Conservation (phyloP, 2,888 invertebrate genomes). For the Urechis unicinctus region DNA sequence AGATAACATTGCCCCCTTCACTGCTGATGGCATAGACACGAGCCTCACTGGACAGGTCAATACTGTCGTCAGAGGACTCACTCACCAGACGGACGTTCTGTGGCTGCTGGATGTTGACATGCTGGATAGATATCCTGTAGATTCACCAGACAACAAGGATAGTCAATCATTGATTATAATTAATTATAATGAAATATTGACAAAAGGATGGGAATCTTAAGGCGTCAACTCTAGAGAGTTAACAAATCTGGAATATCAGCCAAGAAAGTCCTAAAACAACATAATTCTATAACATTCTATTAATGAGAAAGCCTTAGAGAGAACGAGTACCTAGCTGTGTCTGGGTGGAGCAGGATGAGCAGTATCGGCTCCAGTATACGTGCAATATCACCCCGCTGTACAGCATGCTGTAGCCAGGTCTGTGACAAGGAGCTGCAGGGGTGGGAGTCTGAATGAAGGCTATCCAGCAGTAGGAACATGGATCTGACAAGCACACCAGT, state of each 20-base stretch:
- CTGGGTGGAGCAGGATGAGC: slow-evolving; percentile 68
- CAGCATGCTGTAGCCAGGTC: slow-evolving; percentile 65
- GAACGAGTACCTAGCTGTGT: slow-evolving; percentile 64
- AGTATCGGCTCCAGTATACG: slow-evolving; percentile 72
- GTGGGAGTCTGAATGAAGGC: slow-evolving; percentile 57
- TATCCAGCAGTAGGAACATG: slow-evolving; percentile 67
- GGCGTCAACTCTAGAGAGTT: no score
- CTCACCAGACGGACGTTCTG: slow-evolving; percentile 39
- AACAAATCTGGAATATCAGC: no score
- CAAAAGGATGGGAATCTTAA: no score
- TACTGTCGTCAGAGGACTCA: slow-evolving; percentile 22
- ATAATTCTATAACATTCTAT: no score
- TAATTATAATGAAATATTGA: no score
- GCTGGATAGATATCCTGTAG: slow-evolving; percentile 51
- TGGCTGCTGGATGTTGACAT: slow-evolving; percentile 53
- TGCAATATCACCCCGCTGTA: slow-evolving; percentile 66
- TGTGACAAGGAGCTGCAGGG: slow-evolving; percentile 43
- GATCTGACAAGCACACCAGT: slow-evolving; percentile 58
- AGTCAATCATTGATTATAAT: no score
- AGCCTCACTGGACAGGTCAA: slow-evolving; percentile 34
- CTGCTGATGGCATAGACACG: slow-evolving; percentile 78
- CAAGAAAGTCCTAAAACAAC: no score
- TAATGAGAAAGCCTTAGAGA: no score
- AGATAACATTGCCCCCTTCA: slow-evolving; percentile 68
- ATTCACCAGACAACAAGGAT: background rate